phyloP scores from a whole-genome alignment of 1,140 invertebrate species.

The Macrostomum lignano region DNA sequence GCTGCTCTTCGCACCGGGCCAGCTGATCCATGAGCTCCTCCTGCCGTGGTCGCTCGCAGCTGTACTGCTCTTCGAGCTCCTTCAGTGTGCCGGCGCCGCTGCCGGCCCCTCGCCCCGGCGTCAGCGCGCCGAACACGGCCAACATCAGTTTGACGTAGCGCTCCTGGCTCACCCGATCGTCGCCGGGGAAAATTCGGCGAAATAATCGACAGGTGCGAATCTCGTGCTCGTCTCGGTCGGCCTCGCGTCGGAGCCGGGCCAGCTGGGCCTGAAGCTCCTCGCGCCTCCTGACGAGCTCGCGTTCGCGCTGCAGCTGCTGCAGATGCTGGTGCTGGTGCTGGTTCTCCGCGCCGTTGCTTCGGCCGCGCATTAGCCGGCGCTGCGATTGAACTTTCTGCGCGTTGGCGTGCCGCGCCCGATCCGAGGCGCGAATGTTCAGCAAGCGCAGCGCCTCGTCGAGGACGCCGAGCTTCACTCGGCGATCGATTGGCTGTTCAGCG shows the following conservation, averaged over 20 bases:
- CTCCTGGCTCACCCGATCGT: slow-evolving; percentile 17
- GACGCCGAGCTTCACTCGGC: neutral
- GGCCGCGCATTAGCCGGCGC: slow-evolving; percentile 16
- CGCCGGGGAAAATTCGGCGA: slow-evolving; percentile 22
- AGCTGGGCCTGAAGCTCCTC: no score
- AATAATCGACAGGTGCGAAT: slow-evolving; percentile 21
- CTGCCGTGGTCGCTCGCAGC: no score
- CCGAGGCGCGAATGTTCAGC: slow-evolving; percentile 15
- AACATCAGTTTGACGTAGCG: slow-evolving; percentile 11
- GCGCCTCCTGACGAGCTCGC: no score
- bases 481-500: neutral
- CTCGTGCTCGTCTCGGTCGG: slow-evolving; percentile 19
- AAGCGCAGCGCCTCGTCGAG: slow-evolving; percentile 1
- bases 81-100: no score
- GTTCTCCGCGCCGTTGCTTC: no score
- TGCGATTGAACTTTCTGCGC: slow-evolving; percentile 24
- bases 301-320: no score
- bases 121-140: slow-evolving; percentile 11
- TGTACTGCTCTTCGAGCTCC: no score
- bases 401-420: slow-evolving; percentile 19
- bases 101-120: no score
- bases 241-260: slow-evolving; percentile 14
- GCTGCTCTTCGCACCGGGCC: no score
- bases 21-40: no score
- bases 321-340: no score